Conservation (phyloP, 1,140 invertebrate species). For the Tyrophagus putrescentiae region DNA sequence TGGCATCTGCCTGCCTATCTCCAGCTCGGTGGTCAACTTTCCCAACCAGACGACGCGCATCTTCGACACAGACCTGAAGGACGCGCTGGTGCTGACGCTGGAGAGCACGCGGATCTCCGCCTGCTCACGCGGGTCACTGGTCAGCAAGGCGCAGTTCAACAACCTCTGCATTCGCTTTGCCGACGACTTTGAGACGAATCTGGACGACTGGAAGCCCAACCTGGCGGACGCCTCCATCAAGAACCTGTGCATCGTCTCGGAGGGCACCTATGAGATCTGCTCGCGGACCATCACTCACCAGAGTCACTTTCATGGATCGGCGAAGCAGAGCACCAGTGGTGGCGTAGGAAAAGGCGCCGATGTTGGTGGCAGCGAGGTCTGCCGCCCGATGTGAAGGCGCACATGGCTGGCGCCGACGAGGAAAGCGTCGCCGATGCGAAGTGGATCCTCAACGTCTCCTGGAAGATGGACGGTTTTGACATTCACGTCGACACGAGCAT, state of each 20-base stretch:
- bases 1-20: slow-evolving; percentile 75
- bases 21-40: neutral
- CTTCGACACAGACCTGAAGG: slow-evolving; percentile 57
- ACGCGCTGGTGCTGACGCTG: slow-evolving; percentile 80
- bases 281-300: slow-evolving; percentile 65
- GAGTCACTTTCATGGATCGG: neutral
- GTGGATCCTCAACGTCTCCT: slow-evolving; percentile 92
- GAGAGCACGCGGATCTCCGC: slow-evolving; percentile 85
- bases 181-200: slow-evolving; percentile 84
- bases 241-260: slow-evolving; percentile 92
- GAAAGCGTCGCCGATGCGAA: slow-evolving; percentile 60
- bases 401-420: neutral
- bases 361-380: neutral
- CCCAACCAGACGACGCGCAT: slow-evolving; percentile 17
- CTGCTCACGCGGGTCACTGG: slow-evolving; percentile 60
- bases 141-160: slow-evolving; percentile 52
- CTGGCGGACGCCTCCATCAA: slow-evolving; percentile 61
- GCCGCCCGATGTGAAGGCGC: neutral
- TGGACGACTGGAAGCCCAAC: slow-evolving; percentile 94
- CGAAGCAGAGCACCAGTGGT: no score
- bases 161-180: slow-evolving; percentile 76
- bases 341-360: slow-evolving; percentile 8
- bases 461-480: slow-evolving; percentile 98
- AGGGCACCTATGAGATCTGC: slow-evolving; percentile 93
- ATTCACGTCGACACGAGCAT: slow-evolving; percentile 90